Conservation (phyloP, 2,113 vertebrate species). For the Jaculus jaculus region DNA sequence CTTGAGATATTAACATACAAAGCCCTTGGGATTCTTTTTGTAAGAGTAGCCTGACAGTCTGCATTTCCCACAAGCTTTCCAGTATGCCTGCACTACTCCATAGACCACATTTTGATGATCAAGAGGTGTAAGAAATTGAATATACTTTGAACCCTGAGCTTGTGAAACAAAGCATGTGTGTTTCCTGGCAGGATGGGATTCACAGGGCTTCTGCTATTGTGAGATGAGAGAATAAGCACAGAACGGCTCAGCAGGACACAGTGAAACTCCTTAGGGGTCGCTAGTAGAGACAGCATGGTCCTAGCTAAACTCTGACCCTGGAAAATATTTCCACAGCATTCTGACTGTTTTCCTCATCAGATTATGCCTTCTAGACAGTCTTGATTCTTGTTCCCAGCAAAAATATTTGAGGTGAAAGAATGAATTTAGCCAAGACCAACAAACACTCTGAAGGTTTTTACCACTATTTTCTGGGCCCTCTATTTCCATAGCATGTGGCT, state of each 20-base stretch:
- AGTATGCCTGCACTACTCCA: accelerated
- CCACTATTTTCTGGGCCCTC: not conserved
- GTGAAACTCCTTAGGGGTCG: not conserved
- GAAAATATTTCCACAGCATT: conserved; percentile 52
- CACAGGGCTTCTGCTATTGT: not conserved
- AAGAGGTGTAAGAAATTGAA: not conserved
- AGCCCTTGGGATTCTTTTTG: not conserved
- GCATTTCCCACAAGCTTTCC: not conserved
- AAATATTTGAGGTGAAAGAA: conserved; percentile 32
- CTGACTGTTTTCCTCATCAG: conserved; percentile 39
- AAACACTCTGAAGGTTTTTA: not conserved
- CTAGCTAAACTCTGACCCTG: not conserved
- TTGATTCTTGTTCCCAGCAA: conserved; percentile 38
- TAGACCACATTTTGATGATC: accelerated
- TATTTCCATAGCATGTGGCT: not conserved
- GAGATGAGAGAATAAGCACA: conserved; percentile 44
- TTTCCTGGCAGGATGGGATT: conserved; percentile 52
- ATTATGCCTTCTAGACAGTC: conserved; percentile 1
- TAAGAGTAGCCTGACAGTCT: not conserved
- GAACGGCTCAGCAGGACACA: conserved; percentile 46
- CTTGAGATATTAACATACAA: not conserved
- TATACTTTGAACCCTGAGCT: conserved; percentile 5
- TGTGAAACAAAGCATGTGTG: conserved; percentile 7
- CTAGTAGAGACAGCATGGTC: not conserved
- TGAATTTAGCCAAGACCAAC: conserved; percentile 54